These are phyloP conservation scores for Ancistrus triradiatus DNA, from an alignment of 2,113 vertebrate genomes.

Conservation along the genomic window DNA sequence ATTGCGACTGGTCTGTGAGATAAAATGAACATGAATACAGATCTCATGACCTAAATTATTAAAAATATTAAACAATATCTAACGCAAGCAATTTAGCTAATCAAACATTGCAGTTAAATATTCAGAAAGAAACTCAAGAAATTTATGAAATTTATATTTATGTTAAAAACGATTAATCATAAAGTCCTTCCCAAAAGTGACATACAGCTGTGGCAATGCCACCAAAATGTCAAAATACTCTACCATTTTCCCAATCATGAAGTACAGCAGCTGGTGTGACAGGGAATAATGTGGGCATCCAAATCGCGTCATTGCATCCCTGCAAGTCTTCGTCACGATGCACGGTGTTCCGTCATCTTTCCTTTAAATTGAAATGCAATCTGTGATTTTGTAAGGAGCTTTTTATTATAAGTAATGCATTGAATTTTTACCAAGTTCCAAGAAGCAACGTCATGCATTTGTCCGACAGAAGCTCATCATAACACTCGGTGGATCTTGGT, in stretches of 20 bases:
- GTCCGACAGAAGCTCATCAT: constrained; percentile 74
- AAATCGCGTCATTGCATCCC: constrained; percentile 70
- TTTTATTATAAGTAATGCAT: not conserved
- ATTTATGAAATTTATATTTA: too few relatives aligned
- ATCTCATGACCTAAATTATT: too few relatives aligned
- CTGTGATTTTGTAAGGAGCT: not conserved
- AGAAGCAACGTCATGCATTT: constrained; percentile 75
- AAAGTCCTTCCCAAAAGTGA: too few relatives aligned
- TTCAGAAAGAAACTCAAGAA: too few relatives aligned
- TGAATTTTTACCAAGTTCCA: constrained; percentile 70
- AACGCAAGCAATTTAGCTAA: too few relatives aligned
- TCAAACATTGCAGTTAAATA: too few relatives aligned
- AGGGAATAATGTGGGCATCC: constrained; percentile 72
- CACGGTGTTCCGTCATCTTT: constrained; percentile 69
- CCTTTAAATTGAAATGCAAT: constrained; percentile 56
- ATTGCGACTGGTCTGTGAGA: too few relatives aligned
- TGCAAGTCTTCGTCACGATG: constrained; percentile 68
- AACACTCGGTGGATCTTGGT: constrained; percentile 58
- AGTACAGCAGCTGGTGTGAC: constrained; percentile 85
- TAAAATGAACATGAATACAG: too few relatives aligned
- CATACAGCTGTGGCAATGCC: too few relatives aligned
- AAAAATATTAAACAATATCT: too few relatives aligned
- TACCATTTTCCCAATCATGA: constrained; percentile 77
- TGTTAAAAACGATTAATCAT: too few relatives aligned
- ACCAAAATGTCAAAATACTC: constrained; percentile 9